Conservation (phyloP, 35 echinoderm and acorn worm genomes). For the Anneissia japonica region DNA sequence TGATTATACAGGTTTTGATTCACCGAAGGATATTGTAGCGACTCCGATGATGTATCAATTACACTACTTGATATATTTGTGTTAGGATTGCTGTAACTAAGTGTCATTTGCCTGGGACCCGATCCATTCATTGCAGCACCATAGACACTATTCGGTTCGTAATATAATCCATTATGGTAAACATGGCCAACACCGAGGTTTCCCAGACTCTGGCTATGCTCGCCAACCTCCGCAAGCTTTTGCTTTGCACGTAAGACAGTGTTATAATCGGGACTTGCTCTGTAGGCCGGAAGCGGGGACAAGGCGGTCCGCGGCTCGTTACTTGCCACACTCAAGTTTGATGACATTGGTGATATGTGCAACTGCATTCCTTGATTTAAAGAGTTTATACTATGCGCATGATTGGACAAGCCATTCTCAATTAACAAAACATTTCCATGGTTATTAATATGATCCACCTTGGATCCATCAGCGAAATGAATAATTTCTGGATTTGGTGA, state of each 20-base stretch:
- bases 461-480: constrained; percentile 27
- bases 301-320: constrained; percentile 64
- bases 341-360: constrained; percentile 66
- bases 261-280: constrained; percentile 82
- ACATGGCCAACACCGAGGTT: constrained; percentile 43
- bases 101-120: neutral
- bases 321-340: constrained; percentile 71
- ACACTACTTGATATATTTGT: constrained; percentile 4
- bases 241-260: constrained; percentile 56
- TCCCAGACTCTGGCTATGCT: constrained; percentile 78
- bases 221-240: constrained; percentile 35
- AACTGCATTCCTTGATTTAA: constrained; percentile 52
- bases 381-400: constrained; percentile 73
- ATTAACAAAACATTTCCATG: constrained; percentile 51
- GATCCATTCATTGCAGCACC: neutral
- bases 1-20: constrained; percentile 41
- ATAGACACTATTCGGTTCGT: neutral
- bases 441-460: neutral
- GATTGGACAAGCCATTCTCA: constrained; percentile 32
- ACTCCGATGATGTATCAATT: constrained; percentile 62
- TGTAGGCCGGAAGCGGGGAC: constrained; percentile 59
- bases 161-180: neutral
- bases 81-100: neutral
- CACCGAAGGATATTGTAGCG: constrained; percentile 51
- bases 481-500: constrained; percentile 59